phyloP scores from a whole-genome alignment of 1,140 invertebrate genomes.

The Tribolium castaneum region DNA sequence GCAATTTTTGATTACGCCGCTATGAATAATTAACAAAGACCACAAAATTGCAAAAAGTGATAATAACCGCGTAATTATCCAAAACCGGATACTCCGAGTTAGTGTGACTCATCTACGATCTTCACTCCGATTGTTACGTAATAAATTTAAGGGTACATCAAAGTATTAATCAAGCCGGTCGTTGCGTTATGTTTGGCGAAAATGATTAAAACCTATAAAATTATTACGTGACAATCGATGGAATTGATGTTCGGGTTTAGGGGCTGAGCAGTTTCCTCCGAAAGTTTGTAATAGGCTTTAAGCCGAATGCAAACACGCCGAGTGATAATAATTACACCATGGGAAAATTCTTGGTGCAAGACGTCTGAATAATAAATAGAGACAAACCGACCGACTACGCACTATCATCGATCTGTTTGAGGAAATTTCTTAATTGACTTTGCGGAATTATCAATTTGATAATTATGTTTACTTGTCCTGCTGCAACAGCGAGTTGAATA shows the following conservation, averaged over 20 bases:
- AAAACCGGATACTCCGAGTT: constrained; percentile 1
- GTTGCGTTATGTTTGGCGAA: background rate
- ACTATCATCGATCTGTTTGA: background rate
- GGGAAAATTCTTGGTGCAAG: too few species aligned
- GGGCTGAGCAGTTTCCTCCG: background rate
- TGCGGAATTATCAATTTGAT: constrained; percentile 24
- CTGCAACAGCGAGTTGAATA: constrained; percentile 9
- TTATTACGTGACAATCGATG: background rate
- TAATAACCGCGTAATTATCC: constrained; percentile 7
- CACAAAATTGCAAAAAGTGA: background rate
- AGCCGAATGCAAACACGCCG: constrained; percentile 7
- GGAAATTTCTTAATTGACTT: constrained; percentile 5
- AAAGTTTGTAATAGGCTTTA: constrained; percentile 13
- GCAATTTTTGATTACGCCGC: constrained; percentile 5
- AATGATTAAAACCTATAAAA: constrained; percentile 1
- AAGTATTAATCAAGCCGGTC: too few species aligned
- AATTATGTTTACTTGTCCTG: constrained; percentile 18
- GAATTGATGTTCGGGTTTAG: constrained; percentile 1
- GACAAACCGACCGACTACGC: too few species aligned
- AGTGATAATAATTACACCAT: constrained; percentile 9
- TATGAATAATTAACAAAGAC: constrained; percentile 12
- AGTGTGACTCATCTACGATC: background rate
- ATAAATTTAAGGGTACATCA: too few species aligned
- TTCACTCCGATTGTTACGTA: background rate
- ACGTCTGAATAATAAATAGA: too few species aligned